These are phyloP conservation scores for Nyctibius grandis DNA, from an alignment of 2,797 vertebrate genomes.

Conservation along the genomic window DNA sequence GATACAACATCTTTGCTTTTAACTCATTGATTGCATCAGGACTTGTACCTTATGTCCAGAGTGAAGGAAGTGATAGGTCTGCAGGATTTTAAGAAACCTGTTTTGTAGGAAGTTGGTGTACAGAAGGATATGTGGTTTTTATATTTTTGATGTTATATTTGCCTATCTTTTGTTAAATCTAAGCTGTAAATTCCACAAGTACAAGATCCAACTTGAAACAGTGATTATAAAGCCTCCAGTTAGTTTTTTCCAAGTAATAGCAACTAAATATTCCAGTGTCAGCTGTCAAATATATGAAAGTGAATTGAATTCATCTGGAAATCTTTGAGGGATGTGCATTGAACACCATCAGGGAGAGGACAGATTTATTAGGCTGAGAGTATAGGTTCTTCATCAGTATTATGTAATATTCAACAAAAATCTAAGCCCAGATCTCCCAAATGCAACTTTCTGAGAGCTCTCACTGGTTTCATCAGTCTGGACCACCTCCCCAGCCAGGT, in stretches of 20 bases:
- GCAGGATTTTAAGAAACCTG: neutral
- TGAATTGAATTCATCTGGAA: neutral
- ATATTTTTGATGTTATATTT: neutral
- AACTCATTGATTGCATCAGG: neutral
- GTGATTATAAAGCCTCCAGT: neutral
- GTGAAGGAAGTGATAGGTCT: neutral
- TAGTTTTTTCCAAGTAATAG: neutral
- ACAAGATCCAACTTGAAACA: neutral
- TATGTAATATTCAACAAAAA: neutral
- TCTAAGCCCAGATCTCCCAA: neutral
- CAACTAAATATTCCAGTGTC: neutral
- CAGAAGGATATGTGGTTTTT: neutral
- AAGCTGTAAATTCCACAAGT: neutral
- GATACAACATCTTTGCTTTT: neutral
- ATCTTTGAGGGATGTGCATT: neutral
- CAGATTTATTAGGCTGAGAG: neutral
- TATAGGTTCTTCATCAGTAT: neutral
- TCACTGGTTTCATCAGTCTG: neutral
- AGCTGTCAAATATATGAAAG: neutral
- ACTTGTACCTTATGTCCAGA: neutral
- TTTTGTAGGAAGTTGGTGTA: neutral
- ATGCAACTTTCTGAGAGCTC: neutral
- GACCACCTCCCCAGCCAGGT: neutral
- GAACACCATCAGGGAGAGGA: neutral
- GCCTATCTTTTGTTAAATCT: neutral